Evolutionary conservation across 1,140 invertebrate species (phyloP).

Genomic region (Lethrus apterus): DNA sequence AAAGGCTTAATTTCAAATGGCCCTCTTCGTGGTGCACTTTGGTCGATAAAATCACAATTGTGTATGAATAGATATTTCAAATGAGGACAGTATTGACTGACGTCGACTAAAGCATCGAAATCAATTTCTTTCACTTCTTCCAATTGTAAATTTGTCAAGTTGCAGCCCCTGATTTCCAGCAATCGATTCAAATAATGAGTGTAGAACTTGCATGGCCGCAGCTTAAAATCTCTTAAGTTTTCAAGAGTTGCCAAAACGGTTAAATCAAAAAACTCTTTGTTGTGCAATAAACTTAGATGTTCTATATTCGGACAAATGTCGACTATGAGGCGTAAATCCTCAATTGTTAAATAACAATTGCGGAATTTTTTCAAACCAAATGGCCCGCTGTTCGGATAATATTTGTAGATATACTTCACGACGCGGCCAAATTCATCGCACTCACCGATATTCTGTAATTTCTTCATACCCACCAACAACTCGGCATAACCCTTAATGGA

Average conservation of each 20-base stretch:
- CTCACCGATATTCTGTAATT: constrained; percentile 58
- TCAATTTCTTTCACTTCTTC: constrained; percentile 67
- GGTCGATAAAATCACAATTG: constrained; percentile 60
- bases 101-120: constrained; percentile 56
- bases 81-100: constrained; percentile 60
- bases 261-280: constrained; percentile 55
- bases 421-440: constrained; percentile 60
- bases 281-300: constrained; percentile 56
- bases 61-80: constrained; percentile 57
- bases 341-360: constrained; percentile 52
- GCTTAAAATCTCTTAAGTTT: constrained; percentile 54
- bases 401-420: constrained; percentile 51
- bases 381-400: constrained; percentile 43
- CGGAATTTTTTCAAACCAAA: constrained; percentile 54
- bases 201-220: constrained; percentile 62
- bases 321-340: constrained; percentile 54
- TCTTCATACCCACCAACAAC: constrained; percentile 50
- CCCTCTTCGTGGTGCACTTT: constrained; percentile 25
- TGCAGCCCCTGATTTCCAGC: constrained; percentile 56
- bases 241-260: constrained; percentile 54
- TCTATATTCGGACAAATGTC: constrained; percentile 57
- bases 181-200: constrained; percentile 57
- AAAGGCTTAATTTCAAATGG: constrained; percentile 53
- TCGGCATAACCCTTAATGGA: constrained; percentile 52
- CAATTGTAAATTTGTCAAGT: constrained; percentile 55